Percentiles rank a stretch among this genome's conserved stretches.
Conservation (phyloP, 2,113 vertebrate genomes). For the Vicugna pacos region DNA sequence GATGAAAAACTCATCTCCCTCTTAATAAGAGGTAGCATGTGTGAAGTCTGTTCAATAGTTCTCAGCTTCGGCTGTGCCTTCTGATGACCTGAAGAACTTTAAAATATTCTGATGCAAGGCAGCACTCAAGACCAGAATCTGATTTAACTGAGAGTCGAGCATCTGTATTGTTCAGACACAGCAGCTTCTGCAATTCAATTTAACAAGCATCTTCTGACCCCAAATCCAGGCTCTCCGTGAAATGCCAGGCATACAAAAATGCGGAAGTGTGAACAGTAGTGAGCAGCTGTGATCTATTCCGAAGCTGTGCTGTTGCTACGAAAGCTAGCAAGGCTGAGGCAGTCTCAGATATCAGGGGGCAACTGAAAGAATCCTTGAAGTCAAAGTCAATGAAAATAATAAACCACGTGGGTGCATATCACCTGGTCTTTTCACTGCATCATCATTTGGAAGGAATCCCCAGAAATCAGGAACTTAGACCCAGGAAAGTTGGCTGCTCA, state of each 20-base stretch:
- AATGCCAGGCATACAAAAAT: neutral
- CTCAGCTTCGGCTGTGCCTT: neutral
- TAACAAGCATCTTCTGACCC: neutral
- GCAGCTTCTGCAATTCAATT: neutral
- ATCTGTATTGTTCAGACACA: neutral
- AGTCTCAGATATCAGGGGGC: neutral
- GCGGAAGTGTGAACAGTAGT: neutral
- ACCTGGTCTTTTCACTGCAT: neutral
- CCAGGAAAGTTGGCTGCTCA: neutral
- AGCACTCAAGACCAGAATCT: neutral
- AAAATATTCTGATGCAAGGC: neutral
- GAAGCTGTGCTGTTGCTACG: neutral
- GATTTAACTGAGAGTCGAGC: neutral
- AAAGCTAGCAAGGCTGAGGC: neutral
- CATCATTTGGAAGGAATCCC: neutral
- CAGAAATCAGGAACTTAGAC: neutral
- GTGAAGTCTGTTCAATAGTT: neutral
- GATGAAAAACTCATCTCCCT: neutral
- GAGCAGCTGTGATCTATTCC: neutral
- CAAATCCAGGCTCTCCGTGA: neutral
- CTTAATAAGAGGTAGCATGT: neutral
- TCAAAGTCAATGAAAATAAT: slow-evolving; percentile 9
- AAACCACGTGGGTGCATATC: neutral
- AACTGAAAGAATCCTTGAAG: slow-evolving; percentile 5
- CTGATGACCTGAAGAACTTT: neutral